phyloP scores from a whole-genome alignment of 2,888 invertebrate genomes.

The Yponomeuta plumbellus region DNA sequence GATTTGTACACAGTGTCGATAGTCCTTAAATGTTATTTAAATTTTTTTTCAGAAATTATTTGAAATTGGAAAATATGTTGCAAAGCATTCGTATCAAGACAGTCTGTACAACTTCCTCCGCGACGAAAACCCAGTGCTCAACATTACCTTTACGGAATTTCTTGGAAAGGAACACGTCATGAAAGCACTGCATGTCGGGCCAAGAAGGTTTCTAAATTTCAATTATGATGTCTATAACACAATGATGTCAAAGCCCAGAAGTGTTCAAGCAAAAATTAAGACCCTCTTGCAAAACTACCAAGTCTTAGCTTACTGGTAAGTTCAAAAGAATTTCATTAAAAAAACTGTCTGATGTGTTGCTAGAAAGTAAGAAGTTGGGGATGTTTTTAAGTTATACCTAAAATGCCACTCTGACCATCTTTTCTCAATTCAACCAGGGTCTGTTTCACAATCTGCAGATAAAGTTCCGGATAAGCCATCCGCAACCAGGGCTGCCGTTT shows the following conservation, averaged over 20 bases:
- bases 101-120: constrained; percentile 61
- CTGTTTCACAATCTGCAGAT: no score
- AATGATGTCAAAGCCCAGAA: constrained; percentile 54
- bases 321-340: neutral
- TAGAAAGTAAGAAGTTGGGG: neutral
- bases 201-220: constrained; percentile 41
- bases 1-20: no score
- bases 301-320: constrained; percentile 53
- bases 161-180: constrained; percentile 42
- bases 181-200: constrained; percentile 56
- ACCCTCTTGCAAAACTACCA: constrained; percentile 51
- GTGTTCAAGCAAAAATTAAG: constrained; percentile 45
- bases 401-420: no score
- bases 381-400: no score
- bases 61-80: constrained; percentile 37
- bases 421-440: no score
- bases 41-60: constrained; percentile 51
- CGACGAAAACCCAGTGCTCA: constrained; percentile 31
- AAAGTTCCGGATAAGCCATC: no score
- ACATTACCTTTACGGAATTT: constrained; percentile 31
- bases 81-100: constrained; percentile 46
- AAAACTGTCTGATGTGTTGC: no score
- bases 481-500: no score
- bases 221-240: constrained; percentile 50
- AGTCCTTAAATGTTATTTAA: no score